Base-by-base conservation (phyloP, 2,888 invertebrate genomes). In the Ornithoptera priamus region DNA sequence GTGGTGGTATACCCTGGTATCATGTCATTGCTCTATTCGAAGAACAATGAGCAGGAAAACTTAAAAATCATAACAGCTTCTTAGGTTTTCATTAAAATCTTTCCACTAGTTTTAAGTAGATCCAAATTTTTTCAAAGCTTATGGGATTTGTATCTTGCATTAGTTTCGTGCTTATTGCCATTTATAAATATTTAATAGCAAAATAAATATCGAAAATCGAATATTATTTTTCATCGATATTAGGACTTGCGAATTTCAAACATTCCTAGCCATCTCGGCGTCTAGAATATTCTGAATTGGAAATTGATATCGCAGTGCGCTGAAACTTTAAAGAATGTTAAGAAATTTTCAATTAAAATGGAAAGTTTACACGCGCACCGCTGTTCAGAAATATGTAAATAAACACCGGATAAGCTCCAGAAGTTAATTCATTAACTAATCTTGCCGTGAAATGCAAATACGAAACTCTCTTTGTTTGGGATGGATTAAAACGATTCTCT, bases 341-440 rank as follows among this genome's bases (percentile, higher is more conserved):
- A 77, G 81, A 82, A 86, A 85, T 86, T 87, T 88, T 80, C 84
- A 88, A 88, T 88, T 88, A 88, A 83, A 84, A 76, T 73, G 73
- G 59, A 75, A 77, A 82, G 82, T 84, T 83, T 84, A 82, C 84
- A 85, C 82, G 85, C 81, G 79, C 76, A 71, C 73, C 62, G 66
- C 72, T 73, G 65, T 60, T 73, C 72, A 70, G 75, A 74, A 74
- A 75, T 80, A 81, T 82, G 81, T 75, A 78, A 80, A 81, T 81
- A 75, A 72, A 17, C 22, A 50, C 36, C 66, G 30, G n/a, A 30
- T 66, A 72, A 65, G 62, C 66, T 68, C 22, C 24, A 58, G 22
- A 71, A 68, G 57, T 53, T 66, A 65, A 61, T 61, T 67, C 60
- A 50, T 60, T 60, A 30, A 66, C 24, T 66, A 60, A 66, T 66